Evolutionary conservation across 2,888 invertebrate species (phyloP).

Genomic region (Oegoconia quadripuncta): DNA sequence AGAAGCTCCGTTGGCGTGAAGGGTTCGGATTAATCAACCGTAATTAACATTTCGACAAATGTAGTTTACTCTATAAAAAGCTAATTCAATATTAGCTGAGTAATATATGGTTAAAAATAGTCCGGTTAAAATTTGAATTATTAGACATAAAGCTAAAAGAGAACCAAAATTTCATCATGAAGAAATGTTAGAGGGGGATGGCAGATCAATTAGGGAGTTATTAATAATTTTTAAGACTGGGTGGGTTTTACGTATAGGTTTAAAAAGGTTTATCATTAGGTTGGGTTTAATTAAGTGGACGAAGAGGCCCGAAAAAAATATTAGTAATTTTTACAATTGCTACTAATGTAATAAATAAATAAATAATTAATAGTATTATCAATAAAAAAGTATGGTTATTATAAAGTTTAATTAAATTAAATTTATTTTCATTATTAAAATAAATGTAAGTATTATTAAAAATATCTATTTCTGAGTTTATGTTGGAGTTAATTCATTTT

Average conservation of each 20-base stretch:
- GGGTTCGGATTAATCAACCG: conserved; percentile 82
- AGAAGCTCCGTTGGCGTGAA: conserved; percentile 86
- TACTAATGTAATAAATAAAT: conserved; percentile 80
- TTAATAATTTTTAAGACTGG: conserved; percentile 79
- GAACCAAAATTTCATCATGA: conserved; percentile 85
- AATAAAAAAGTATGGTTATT: conserved; percentile 71
- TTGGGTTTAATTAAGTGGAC: conserved; percentile 42
- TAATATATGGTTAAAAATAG: conserved; percentile 86
- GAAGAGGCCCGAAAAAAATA: conserved; percentile 75
- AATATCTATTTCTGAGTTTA: conserved; percentile 37
- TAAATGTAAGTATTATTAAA: conserved; percentile 33
- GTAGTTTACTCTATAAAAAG: conserved; percentile 83
- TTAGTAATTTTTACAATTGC: conserved; percentile 79
- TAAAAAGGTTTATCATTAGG: conserved; percentile 66
- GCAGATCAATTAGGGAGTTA: conserved; percentile 79
- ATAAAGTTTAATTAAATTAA: conserved; percentile 74
- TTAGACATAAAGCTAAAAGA: conserved; percentile 80
- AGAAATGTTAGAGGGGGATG: conserved; percentile 81
- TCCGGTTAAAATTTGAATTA: conserved; percentile 83
- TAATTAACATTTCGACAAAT: conserved; percentile 85
- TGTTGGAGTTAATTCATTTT: conserved; percentile 46
- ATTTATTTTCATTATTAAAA: conserved; percentile 57
- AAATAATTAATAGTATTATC: conserved; percentile 76
- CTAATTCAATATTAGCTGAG: conserved; percentile 79
- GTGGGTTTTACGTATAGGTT: conserved; percentile 60